Percentiles rank a stretch among this genome's conserved stretches.
Conservation (phyloP, 2,113 vertebrate genomes). For the Callospermophilus lateralis region DNA sequence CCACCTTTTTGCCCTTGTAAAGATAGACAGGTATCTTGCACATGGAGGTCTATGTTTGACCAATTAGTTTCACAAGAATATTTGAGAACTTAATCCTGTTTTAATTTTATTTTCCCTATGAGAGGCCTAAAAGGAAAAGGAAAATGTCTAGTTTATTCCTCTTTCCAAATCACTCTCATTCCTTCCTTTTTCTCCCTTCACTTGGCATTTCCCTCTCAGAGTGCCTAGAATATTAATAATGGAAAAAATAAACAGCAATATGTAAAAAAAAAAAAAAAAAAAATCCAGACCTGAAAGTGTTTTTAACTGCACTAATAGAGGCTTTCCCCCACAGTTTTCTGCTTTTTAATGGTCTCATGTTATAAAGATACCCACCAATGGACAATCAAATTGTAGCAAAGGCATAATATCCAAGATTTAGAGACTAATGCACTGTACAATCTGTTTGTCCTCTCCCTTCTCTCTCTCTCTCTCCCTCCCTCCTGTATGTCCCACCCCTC, state of each 20-base stretch:
- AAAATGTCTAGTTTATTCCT: slow-evolving; percentile 11
- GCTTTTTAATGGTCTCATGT: slow-evolving; percentile 60
- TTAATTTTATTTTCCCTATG: slow-evolving; percentile 9
- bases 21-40: background rate
- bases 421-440: slow-evolving; percentile 90
- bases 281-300: slow-evolving; percentile 82
- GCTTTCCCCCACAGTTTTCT: background rate
- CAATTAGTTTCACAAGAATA: background rate
- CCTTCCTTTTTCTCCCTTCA: background rate
- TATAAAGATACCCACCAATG: slow-evolving; percentile 75
- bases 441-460: slow-evolving; percentile 76
- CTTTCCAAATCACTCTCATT: slow-evolving; percentile 17
- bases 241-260: slow-evolving; percentile 86
- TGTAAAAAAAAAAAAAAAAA: slow-evolving; percentile 83
- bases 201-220: slow-evolving; percentile 82
- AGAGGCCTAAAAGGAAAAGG: slow-evolving; percentile 18
- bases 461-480: background rate
- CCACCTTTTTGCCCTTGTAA: background rate
- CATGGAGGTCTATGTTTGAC: background rate
- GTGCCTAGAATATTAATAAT: slow-evolving; percentile 87
- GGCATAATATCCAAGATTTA: slow-evolving; percentile 79
- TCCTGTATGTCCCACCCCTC: background rate
- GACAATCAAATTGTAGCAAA: slow-evolving; percentile 86
- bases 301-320: slow-evolving; percentile 84
- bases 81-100: slow-evolving; percentile 17